phyloP scores from a whole-genome alignment of 2,888 invertebrate genomes.

The Hypena proboscidalis region DNA sequence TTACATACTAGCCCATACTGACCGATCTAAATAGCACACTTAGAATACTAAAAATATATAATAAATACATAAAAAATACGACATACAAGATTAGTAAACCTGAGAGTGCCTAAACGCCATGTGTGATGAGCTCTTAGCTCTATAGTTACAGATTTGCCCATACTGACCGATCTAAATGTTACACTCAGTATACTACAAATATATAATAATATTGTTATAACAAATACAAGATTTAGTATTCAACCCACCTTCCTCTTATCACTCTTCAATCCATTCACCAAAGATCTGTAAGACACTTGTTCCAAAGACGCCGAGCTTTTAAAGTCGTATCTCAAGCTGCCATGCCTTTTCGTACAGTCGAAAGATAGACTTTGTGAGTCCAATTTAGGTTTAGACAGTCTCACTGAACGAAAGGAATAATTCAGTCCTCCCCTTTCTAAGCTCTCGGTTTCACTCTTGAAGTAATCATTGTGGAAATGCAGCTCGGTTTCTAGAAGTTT shows the following conservation, averaged over 20 bases:
- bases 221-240: background rate
- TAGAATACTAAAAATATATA: too few species aligned
- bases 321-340: constrained; percentile 61
- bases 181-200: too few species aligned
- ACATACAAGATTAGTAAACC: too few species aligned
- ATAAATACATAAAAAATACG: too few species aligned
- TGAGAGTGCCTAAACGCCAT: too few species aligned
- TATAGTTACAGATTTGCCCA: too few species aligned
- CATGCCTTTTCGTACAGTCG: constrained; percentile 58
- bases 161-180: too few species aligned
- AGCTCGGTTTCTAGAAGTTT: constrained; percentile 54
- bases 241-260: constrained; percentile 62
- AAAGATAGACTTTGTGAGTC: constrained; percentile 61
- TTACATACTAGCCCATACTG: too few species aligned
- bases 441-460: constrained; percentile 61
- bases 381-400: constrained; percentile 52
- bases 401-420: constrained; percentile 66
- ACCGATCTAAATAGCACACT: too few species aligned
- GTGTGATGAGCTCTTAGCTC: too few species aligned
- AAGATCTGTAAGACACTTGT: constrained; percentile 64
- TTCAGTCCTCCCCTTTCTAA: constrained; percentile 53
- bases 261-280: constrained; percentile 60
- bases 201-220: too few species aligned
- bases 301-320: constrained; percentile 67
- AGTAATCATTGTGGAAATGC: constrained; percentile 73